A percentile compares a stretch with the other conserved stretches of the same genome.
Conservation (phyloP, 2,888 invertebrate species). For the Thumatha senex region DNA sequence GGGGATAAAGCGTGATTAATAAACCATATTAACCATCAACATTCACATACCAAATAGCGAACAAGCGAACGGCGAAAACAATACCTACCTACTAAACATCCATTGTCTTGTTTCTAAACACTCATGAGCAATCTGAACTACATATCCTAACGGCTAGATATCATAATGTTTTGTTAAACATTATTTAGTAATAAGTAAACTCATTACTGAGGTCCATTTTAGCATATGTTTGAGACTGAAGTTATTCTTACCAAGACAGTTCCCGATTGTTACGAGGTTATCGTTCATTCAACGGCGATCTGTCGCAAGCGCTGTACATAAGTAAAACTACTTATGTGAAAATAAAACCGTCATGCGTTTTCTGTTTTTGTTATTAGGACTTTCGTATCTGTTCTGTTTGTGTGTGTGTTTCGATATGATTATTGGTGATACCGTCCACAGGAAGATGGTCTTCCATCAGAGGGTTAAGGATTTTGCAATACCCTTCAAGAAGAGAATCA, state of each 20-base stretch:
- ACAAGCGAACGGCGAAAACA: constrained; percentile 12
- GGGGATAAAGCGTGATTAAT: too few species aligned
- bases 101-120: constrained; percentile 24
- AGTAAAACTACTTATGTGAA: constrained; percentile 41
- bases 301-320: constrained; percentile 26
- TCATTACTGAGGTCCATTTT: constrained; percentile 31
- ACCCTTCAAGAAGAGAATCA: constrained; percentile 75
- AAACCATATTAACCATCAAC: constrained; percentile 4
- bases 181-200: constrained; percentile 21
- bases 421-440: constrained; percentile 72
- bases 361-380: constrained; percentile 49
- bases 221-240: constrained; percentile 33
- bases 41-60: constrained; percentile 16
- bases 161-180: constrained; percentile 28
- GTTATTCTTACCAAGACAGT: constrained; percentile 41
- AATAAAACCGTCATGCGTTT: constrained; percentile 65
- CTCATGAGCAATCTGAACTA: constrained; percentile 19
- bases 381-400: constrained; percentile 50
- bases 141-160: constrained; percentile 20
- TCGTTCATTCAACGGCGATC: constrained; percentile 40
- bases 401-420: constrained; percentile 70
- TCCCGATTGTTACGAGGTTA: constrained; percentile 53
- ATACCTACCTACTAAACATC: constrained; percentile 7
- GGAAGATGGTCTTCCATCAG: constrained; percentile 78
- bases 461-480: constrained; percentile 76